Evolutionary conservation across 1,140 invertebrate species (phyloP), one percentile per base, ranked within the genome.

Genomic region (Heterodera carotae): DNA sequence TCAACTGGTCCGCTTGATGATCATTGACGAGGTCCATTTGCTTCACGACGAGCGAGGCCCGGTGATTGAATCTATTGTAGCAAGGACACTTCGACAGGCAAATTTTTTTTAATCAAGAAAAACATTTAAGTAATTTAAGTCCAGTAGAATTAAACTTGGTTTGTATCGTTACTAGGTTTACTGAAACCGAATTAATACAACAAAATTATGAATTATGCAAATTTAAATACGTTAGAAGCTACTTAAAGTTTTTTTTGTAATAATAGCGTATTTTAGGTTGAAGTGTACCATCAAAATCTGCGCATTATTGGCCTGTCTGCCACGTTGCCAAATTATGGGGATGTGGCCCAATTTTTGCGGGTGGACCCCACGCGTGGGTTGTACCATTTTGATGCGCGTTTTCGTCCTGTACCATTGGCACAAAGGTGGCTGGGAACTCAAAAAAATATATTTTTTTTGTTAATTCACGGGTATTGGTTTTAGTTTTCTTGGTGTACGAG

Each of bases 21-120:
- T 99, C 80, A 96, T 99, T 83, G 97, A 99, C 89, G 97, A 99
- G 90, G 95, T 99, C 2, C 97, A 99, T 89, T 90, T 99, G 12
- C 89, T 99, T 34, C 96, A 99, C 88, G 95, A 96, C 8, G 96
- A 98, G 85, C 90, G 97, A 88, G 97, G 97, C 18, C 94, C 97
- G 0, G 97, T 99, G 12, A 93, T 99, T 34, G 97, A 99, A 89
- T 94, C 95, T 3, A 89, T 99, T 6, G 96, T 99, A 0, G 96
- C 97, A 0, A 90, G 97, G 80, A 99, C 96, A 0, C 89, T 99
- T 4, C 90, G 96, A 85, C 93, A 95, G 89, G 92, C 92, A 77
- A 10, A 18, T 12, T 18, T 18, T 53, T 12, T 71, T 71, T 71
- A 60, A 2, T 31, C 4, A 18, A 4, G 1, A 70, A 31, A n/a